phyloP scores from a whole-genome alignment of 2,888 invertebrate species.

The Nomada goodeniana region DNA sequence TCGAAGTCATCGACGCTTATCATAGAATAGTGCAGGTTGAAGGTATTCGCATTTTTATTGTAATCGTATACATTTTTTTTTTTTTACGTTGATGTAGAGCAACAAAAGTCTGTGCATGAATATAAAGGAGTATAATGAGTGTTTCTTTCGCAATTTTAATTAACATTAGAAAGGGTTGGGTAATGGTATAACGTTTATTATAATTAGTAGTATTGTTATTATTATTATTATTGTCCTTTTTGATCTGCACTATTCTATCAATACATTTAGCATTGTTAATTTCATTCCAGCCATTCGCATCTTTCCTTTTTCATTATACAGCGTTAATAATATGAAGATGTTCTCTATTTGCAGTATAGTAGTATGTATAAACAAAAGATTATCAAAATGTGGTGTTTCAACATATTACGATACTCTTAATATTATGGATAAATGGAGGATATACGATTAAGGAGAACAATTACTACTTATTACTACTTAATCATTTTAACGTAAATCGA shows the following conservation, averaged over 20 bases:
- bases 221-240: not conserved
- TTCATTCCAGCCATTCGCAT: conserved; percentile 50
- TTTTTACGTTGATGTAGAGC: not conserved
- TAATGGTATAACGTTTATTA: not conserved
- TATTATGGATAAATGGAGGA: conserved; percentile 41
- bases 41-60: not conserved
- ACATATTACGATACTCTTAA: conserved; percentile 31
- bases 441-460: conserved; percentile 40
- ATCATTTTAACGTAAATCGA: conserved; percentile 47
- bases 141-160: conserved; percentile 8
- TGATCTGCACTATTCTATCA: conserved; percentile 51
- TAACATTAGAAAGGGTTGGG: not conserved
- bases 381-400: conserved; percentile 42
- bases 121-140: conserved; percentile 1
- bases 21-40: conserved; percentile 51
- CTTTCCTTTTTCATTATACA: conserved; percentile 35
- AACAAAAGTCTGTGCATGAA: not conserved
- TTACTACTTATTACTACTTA: no score
- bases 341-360: conserved; percentile 34
- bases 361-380: conserved; percentile 36
- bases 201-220: no score
- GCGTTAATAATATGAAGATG: conserved; percentile 37
- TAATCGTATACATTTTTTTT: not conserved
- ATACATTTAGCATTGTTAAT: conserved; percentile 48
- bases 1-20: conserved; percentile 41